Percentiles rank a stretch among this genome's conserved stretches.
These are phyloP conservation scores for Zaprionus ornatus DNA, from an alignment of 1,140 invertebrate species.

Conservation along the genomic window DNA sequence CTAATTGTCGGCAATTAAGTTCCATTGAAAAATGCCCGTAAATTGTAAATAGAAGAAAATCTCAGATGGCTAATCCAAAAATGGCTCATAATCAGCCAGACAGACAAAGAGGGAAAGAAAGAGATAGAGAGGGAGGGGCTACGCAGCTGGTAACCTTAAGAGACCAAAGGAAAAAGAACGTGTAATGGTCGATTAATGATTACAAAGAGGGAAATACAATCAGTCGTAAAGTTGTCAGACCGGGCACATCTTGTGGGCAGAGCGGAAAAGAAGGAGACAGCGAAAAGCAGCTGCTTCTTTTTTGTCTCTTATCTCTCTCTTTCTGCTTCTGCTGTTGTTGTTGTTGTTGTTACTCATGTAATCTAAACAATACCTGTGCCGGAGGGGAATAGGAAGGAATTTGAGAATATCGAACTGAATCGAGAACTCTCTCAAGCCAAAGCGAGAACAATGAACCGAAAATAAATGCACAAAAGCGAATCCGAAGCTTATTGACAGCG, in stretches of 20 bases:
- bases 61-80: slow-evolving; percentile 37
- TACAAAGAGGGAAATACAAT: slow-evolving; percentile 56
- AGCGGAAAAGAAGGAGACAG: not conserved
- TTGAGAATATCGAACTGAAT: slow-evolving; percentile 23
- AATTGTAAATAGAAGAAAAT: slow-evolving; percentile 24
- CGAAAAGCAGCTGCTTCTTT: slow-evolving; percentile 15
- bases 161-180: slow-evolving; percentile 11
- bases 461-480: slow-evolving; percentile 58
- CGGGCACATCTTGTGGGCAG: slow-evolving; percentile 9
- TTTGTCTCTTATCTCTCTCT: too few relatives aligned
- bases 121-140: slow-evolving; percentile 8
- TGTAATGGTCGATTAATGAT: slow-evolving; percentile 73
- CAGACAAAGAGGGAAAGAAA: slow-evolving; percentile 9
- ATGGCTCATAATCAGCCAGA: slow-evolving; percentile 30
- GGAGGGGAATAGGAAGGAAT: slow-evolving; percentile 19
- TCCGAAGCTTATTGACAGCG: slow-evolving; percentile 66
- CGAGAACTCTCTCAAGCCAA: slow-evolving; percentile 11
- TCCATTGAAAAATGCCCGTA: slow-evolving; percentile 1
- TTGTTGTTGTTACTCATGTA: slow-evolving; percentile 53
- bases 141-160: slow-evolving; percentile 22
- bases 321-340: not conserved
- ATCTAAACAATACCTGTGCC: slow-evolving; percentile 74
- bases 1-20: slow-evolving; percentile 47
- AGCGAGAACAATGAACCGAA: slow-evolving; percentile 64
- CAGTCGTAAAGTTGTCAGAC: slow-evolving; percentile 47